phyloP scores from a whole-genome alignment of 2,797 vertebrate species.

The Cossypha niveicapilla region DNA sequence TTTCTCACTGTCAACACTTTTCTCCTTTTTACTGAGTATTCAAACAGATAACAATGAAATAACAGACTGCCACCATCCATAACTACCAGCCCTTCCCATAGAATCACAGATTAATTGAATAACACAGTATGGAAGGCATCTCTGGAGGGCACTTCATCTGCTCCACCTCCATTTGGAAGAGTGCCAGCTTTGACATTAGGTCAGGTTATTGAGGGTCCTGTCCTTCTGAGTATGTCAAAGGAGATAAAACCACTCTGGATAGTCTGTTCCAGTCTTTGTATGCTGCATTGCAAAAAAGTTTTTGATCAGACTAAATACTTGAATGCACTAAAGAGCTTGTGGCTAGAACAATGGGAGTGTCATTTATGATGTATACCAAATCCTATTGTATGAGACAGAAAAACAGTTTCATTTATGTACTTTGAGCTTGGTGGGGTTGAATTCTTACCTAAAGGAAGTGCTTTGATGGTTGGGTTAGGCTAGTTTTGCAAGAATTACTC shows the following conservation, averaged over 20 bases:
- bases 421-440: conserved; percentile 34
- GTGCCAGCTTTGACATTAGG: background rate
- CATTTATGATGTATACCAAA: conserved; percentile 20
- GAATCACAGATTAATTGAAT: background rate
- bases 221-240: background rate
- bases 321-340: conserved; percentile 22
- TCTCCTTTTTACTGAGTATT: background rate
- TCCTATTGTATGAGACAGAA: conserved; percentile 17
- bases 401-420: conserved; percentile 49
- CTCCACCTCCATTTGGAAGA: accelerated
- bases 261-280: background rate
- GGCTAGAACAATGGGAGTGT: conserved; percentile 8
- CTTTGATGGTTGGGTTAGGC: conserved; percentile 61
- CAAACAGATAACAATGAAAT: background rate
- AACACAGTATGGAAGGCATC: background rate
- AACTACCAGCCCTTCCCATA: background rate
- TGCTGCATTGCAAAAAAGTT: background rate
- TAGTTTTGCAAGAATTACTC: conserved; percentile 64
- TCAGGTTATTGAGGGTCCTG: background rate
- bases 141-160: background rate
- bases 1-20: background rate
- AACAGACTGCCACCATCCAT: background rate
- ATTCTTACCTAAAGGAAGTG: conserved; percentile 67
- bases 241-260: background rate
- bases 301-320: background rate